Evolutionary conservation across 2,797 vertebrate genomes (phyloP), one percentile per base, ranked within the genome.

Genomic region (Tachyglossus aculeatus): DNA sequence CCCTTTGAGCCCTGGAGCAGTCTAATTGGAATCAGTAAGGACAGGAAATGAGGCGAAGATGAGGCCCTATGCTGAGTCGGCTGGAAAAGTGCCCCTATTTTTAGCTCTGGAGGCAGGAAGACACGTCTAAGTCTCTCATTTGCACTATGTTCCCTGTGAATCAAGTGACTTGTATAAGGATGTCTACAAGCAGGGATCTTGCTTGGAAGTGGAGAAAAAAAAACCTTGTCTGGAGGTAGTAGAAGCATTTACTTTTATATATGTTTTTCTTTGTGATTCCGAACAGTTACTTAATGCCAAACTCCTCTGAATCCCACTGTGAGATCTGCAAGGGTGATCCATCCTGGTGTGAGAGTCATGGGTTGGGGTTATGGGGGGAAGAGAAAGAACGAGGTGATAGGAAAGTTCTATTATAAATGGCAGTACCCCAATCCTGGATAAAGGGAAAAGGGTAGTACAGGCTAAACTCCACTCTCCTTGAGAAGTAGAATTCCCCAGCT

Each of bases 261-360:
- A 24, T 16, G 47, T 38, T 51, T 68, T 69, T 51, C 18, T 25
- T 48, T 51, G 41, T 56, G 9, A 51, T 66, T 69, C 71, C 63
- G 57, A 71, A 32, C 53, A 43, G 60, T 27, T 27, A n/a, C 48
- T 55, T 2, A 19, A 9, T 65, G 18, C 34, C 25, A 74, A 61
- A 43, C 53, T 31, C 15, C 45, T 11, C 4, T 52, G 36, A 54
- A 21, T 69, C n/a, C 24, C 15, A 38, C 34, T 25, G 4, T 48
- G 38, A 3, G 32, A 21, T 60, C 12, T 71, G 18, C 9, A 60
- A 38, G 32, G 69, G 10, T 22, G 2, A 29, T 61, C 4, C 38
- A 64, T 5, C 40, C 36, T 29, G 19, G 22, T 44, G 29, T 44
- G 29, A 40, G 53, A 43, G 44, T 36, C 25, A 29, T 29, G 12